Evolutionary conservation across 1,140 invertebrate species (phyloP).

Genomic region (Cheumatopsyche charites): DNA sequence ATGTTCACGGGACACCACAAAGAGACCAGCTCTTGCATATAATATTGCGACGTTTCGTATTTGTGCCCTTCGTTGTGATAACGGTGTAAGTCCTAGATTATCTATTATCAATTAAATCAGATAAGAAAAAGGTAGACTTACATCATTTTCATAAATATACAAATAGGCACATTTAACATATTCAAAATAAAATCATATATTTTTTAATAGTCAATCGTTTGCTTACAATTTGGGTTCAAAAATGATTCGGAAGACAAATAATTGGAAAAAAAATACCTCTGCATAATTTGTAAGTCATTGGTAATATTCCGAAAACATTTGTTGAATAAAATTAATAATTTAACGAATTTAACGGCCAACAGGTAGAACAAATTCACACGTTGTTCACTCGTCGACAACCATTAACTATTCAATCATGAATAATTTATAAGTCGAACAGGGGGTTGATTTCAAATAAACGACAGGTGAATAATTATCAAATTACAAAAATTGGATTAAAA

Average conservation of each 20-base stretch:
- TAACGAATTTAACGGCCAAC: not conserved
- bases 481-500: not conserved
- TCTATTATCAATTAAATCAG: too few relatives aligned
- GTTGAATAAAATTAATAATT: not conserved
- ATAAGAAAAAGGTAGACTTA: too few relatives aligned
- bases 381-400: slow-evolving; percentile 12
- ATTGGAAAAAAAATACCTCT: not conserved
- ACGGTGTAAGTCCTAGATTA: too few relatives aligned
- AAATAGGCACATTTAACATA: too few relatives aligned
- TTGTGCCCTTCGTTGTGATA: not conserved
- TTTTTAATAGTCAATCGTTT: too few relatives aligned
- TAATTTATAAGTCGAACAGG: not conserved
- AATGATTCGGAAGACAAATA: not conserved
- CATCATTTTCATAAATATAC: too few relatives aligned
- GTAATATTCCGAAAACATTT: too few relatives aligned
- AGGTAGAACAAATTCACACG: not conserved
- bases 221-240: not conserved
- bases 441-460: not conserved
- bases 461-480: slow-evolving; percentile 20
- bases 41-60: not conserved
- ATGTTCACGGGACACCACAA: slow-evolving; percentile 36
- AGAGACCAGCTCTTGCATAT: slow-evolving; percentile 34
- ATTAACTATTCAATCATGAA: slow-evolving; percentile 23
- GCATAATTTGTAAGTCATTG: not conserved
- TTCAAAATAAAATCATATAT: too few relatives aligned